Evolutionary conservation across 2,113 vertebrate species (phyloP).

Genomic region (Centropus unirufus): DNA sequence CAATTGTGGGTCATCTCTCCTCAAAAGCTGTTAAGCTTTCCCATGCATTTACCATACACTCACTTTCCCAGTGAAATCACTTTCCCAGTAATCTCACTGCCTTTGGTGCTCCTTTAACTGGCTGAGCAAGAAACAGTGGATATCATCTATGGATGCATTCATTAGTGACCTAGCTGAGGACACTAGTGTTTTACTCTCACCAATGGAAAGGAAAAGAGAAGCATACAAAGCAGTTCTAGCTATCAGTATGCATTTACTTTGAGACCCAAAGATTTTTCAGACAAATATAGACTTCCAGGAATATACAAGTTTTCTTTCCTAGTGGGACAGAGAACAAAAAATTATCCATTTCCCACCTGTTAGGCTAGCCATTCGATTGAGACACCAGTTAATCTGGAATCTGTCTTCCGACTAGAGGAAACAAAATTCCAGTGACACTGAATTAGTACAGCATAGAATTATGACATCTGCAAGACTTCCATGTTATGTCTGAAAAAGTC

Average conservation of each 20-base stretch:
- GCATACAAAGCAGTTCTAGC: background rate
- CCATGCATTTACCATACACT: rapidly evolving
- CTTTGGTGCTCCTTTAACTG: background rate
- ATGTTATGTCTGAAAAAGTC: background rate
- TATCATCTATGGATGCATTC: background rate
- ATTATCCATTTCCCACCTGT: slow-evolving; percentile 51
- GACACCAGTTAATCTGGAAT: slow-evolving; percentile 78
- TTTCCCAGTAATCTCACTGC: background rate
- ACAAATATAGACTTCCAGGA: background rate
- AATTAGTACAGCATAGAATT: background rate
- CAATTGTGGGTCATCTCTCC: background rate
- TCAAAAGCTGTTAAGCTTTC: background rate
- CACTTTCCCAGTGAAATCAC: background rate
- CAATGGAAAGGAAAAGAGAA: background rate
- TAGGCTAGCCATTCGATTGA: slow-evolving; percentile 66
- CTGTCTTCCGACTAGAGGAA: slow-evolving; percentile 68
- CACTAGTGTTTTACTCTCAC: background rate
- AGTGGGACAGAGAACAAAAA: background rate
- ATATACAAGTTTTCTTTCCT: background rate
- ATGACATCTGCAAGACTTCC: background rate
- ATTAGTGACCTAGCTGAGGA: background rate
- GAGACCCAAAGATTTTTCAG: background rate
- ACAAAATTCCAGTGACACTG: background rate
- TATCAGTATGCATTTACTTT: background rate
- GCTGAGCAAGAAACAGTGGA: background rate